phyloP scores from a whole-genome alignment of 1,140 invertebrate genomes.

The Schmidtea mediterranea region DNA sequence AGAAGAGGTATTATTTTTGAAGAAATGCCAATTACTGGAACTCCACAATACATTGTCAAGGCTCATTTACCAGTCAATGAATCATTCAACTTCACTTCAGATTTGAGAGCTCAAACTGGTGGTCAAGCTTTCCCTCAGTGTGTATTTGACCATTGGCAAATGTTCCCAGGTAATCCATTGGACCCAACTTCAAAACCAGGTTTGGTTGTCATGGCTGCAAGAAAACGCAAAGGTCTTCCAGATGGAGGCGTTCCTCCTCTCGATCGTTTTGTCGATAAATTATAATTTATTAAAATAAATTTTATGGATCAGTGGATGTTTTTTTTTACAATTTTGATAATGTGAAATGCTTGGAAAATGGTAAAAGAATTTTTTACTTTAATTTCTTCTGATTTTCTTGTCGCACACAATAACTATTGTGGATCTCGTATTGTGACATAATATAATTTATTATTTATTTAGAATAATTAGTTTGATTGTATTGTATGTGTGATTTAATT shows the following conservation, averaged over 20 bases:
- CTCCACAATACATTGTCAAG: constrained; percentile 93
- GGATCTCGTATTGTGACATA: too few species aligned
- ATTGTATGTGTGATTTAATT: too few species aligned
- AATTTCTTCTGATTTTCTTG: too few species aligned
- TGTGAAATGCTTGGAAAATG: too few species aligned
- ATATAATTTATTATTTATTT: too few species aligned
- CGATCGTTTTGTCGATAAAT: constrained; percentile 1
- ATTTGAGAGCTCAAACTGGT: constrained; percentile 84
- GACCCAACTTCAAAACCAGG: constrained; percentile 50
- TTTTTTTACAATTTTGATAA: too few species aligned
- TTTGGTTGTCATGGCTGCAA: constrained; percentile 60
- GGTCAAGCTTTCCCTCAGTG: constrained; percentile 99
- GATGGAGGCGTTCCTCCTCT: constrained; percentile 40
- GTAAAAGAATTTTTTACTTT: too few species aligned
- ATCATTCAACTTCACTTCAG: constrained; percentile 88
- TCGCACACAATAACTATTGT: too few species aligned
- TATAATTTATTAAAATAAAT: too few species aligned
- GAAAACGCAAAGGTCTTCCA: constrained; percentile 95
- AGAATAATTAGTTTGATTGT: too few species aligned
- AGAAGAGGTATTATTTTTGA: constrained; percentile 85
- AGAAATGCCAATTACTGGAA: constrained; percentile 64
- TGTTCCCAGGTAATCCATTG: constrained; percentile 58
- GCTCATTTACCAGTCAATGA: constrained; percentile 94
- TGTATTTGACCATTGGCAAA: constrained; percentile 98
- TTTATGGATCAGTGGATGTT: too few species aligned